These are phyloP conservation scores for Monochamus saltuarius DNA, from an alignment of 1,140 invertebrate species.

Conservation along the genomic window DNA sequence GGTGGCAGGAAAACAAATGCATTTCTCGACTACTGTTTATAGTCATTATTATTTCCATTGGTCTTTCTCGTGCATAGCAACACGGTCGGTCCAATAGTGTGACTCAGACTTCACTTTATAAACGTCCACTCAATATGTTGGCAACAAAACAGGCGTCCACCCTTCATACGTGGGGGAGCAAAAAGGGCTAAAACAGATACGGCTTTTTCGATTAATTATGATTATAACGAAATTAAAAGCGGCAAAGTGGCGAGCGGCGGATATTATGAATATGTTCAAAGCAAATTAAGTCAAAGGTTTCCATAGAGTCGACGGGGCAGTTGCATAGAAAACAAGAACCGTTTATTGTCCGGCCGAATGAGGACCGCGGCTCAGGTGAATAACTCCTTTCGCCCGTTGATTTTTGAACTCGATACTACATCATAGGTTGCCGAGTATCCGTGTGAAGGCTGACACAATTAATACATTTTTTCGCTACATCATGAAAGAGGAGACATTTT, in stretches of 20 bases:
- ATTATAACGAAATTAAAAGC: slow-evolving; percentile 20
- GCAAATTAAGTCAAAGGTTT: slow-evolving; percentile 20
- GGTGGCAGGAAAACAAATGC: too few relatives aligned
- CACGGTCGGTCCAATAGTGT: too few relatives aligned
- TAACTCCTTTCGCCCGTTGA: neutral
- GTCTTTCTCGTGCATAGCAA: too few relatives aligned
- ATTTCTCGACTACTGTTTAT: too few relatives aligned
- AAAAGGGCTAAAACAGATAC: slow-evolving; percentile 14
- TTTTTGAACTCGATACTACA: slow-evolving; percentile 16
- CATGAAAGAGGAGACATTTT: too few relatives aligned
- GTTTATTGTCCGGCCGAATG: slow-evolving; percentile 9
- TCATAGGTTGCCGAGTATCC: neutral
- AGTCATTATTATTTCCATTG: too few relatives aligned
- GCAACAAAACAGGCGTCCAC: too few relatives aligned
- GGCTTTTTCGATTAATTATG: slow-evolving; percentile 18
- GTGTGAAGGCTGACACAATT: too few relatives aligned
- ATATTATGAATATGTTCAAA: slow-evolving; percentile 18
- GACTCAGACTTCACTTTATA: too few relatives aligned
- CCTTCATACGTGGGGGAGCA: neutral
- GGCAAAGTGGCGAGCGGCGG: slow-evolving; percentile 1
- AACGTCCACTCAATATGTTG: too few relatives aligned
- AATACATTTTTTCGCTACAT: too few relatives aligned
- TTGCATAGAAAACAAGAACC: neutral
- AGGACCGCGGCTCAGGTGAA: neutral
- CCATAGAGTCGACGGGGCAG: slow-evolving; percentile 8